A percentile compares a stretch with the other conserved stretches of the same genome.
These are phyloP conservation scores for Ammodytes marinus DNA, from an alignment of 2,113 vertebrate species.

Conservation along the genomic window DNA sequence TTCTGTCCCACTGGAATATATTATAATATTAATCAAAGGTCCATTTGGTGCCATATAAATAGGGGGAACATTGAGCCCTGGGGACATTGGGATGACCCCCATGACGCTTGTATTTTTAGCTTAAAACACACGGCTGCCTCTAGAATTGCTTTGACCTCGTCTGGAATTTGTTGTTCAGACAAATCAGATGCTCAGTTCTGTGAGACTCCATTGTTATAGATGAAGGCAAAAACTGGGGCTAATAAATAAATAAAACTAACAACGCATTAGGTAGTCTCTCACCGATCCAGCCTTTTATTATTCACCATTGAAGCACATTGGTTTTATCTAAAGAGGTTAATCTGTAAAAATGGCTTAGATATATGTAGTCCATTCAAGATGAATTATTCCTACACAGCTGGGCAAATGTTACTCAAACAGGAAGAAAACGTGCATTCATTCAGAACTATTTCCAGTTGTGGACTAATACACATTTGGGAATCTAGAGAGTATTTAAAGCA, in stretches of 20 bases:
- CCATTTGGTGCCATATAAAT: too few species aligned
- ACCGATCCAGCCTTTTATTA: background rate
- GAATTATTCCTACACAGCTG: background rate
- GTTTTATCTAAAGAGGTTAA: background rate
- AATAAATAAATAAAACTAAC: background rate
- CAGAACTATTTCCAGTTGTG: background rate
- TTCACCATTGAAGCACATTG: background rate
- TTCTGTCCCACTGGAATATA: too few species aligned
- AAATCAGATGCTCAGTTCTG: too few species aligned
- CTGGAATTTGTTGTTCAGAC: background rate
- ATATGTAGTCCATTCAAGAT: background rate
- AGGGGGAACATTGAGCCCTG: too few species aligned
- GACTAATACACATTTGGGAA: background rate
- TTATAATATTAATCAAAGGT: too few species aligned
- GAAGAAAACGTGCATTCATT: background rate
- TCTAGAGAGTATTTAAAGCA: background rate
- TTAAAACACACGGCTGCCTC: background rate
- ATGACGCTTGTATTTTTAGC: too few species aligned
- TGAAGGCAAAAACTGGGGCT: background rate
- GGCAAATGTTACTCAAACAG: background rate
- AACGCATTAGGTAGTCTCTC: background rate
- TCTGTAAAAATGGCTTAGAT: background rate
- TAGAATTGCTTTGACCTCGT: too few species aligned
- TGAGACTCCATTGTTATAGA: background rate
- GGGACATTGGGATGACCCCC: too few species aligned